phyloP scores from a whole-genome alignment of 2,113 vertebrate genomes.

The Astatoreochromis straeleni region DNA sequence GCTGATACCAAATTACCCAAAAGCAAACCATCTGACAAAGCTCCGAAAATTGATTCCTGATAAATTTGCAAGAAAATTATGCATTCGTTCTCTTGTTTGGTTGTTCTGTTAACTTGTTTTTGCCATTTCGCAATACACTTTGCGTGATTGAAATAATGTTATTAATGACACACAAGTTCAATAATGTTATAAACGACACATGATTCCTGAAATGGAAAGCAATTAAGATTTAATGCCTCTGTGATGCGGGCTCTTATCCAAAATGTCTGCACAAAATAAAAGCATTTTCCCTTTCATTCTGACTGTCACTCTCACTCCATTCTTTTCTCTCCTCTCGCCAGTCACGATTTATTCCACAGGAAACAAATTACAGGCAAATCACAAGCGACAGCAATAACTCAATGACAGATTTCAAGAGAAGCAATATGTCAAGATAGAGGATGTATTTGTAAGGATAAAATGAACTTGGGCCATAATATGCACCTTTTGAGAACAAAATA shows the following conservation, averaged over 20 bases:
- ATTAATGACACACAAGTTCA: conserved; percentile 37
- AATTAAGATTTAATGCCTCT: conserved; percentile 39
- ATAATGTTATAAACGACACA: conserved; percentile 26
- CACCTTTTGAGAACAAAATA: conserved; percentile 47
- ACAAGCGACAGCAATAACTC: conserved; percentile 51
- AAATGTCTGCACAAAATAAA: conserved; percentile 53
- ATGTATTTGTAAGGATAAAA: conserved; percentile 42
- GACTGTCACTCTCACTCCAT: conserved; percentile 30
- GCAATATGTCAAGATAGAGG: conserved; percentile 46
- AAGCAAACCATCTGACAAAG: background rate
- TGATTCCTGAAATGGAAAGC: conserved; percentile 28
- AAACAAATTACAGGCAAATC: conserved; percentile 73
- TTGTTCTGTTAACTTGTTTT: conserved; percentile 7
- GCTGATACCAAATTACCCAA: conserved; percentile 15
- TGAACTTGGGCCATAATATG: conserved; percentile 48
- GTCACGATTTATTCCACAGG: conserved; percentile 59
- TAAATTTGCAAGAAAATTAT: conserved; percentile 19
- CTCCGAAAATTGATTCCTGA: conserved; percentile 16
- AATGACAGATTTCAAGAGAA: conserved; percentile 59
- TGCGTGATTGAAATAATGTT: conserved; percentile 44
- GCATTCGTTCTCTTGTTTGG: conserved; percentile 17
- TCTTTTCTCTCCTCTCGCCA: conserved; percentile 1
- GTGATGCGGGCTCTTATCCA: background rate
- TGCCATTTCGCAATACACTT: background rate
- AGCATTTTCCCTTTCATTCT: conserved; percentile 45